Base-by-base conservation (phyloP, 2,888 invertebrate genomes). In the Steinernema carpocapsae region DNA sequence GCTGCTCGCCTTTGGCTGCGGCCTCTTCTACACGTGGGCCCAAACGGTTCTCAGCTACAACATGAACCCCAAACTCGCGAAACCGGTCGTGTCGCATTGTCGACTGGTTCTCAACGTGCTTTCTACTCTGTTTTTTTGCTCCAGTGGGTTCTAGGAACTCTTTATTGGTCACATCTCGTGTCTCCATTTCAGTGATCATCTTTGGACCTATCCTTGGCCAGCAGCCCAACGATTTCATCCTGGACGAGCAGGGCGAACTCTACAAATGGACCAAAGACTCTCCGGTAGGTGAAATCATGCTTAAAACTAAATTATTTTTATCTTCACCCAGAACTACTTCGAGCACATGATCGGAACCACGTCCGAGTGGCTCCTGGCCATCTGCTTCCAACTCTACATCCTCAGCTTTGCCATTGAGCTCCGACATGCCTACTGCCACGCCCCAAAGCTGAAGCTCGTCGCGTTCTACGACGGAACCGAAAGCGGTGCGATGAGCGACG, bases 11-110 rank as follows among this genome's bases (percentile, higher is more conserved):
- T 95, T 94, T 89, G 93, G 92, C 73, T 91, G 92, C 81, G 93
- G 93, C 24, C 92, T 92, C 29, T 88, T 93, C 71, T 94, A 94
- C 88, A 91, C 93, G 88, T 93, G 93, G 91, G 90, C 92, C 83
- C 94, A 94, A 91, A 93, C 89, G 10, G 80, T 85, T 51, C 83
- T 89, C 43, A 88, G 88, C 14, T 88, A 91, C 82, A 89, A 90
- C 85, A 88, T 92, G 75, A 89, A 90, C 80, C 92, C 92, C 0
- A 87, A 90, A 78, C 88, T 90, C 32, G 91, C 91, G 75, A 89
- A 90, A 0, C 86, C 90, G 51, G 82, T 87, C 32, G 87, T 90
- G 76, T 91, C 91, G 4, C 90, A 91, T 79, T 51, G 91, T 37
- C 88, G 92, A 12, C 84, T 91, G 14, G 88, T 87, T 17, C 88